Conservation (phyloP, 1,140 invertebrate genomes). For the Asbolus verrucosus region DNA sequence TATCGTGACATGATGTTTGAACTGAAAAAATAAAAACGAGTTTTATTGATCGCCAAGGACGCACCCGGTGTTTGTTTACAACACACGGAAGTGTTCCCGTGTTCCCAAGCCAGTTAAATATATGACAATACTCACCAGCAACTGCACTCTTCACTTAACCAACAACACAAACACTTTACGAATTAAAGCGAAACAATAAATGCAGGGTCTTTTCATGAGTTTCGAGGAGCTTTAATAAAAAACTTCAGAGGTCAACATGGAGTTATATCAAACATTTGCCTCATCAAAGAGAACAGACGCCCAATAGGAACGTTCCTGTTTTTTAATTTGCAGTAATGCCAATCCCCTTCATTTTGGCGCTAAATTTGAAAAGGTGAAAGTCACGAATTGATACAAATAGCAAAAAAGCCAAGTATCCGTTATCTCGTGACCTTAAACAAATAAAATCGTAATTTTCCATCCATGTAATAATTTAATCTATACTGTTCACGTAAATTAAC, state of each 20-base stretch:
- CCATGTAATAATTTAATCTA: conserved; percentile 36
- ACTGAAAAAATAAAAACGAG: conserved; percentile 54
- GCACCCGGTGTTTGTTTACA: conserved; percentile 45
- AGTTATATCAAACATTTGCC: neutral
- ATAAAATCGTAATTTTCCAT: conserved; percentile 2
- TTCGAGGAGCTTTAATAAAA: neutral
- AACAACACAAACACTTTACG: neutral
- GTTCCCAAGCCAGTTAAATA: no score
- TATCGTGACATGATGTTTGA: conserved; percentile 78
- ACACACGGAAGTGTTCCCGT: neutral
- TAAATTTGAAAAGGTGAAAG: conserved; percentile 8
- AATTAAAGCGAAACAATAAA: neutral
- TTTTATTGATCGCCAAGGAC: conserved; percentile 40
- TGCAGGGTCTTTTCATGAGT: neutral
- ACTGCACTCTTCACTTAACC: neutral
- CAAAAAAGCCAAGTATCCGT: conserved; percentile 8
- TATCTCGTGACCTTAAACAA: conserved; percentile 24
- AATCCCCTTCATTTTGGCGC: neutral
- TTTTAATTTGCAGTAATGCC: neutral
- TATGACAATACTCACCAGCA: conserved; percentile 6
- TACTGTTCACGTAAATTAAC: neutral
- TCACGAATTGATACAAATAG: neutral
- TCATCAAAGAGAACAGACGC: neutral
- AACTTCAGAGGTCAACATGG: no score
- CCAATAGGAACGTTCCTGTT: conserved; percentile 2